phyloP scores from a whole-genome alignment of 2,888 invertebrate genomes.

The Tachystola acroxantha region DNA sequence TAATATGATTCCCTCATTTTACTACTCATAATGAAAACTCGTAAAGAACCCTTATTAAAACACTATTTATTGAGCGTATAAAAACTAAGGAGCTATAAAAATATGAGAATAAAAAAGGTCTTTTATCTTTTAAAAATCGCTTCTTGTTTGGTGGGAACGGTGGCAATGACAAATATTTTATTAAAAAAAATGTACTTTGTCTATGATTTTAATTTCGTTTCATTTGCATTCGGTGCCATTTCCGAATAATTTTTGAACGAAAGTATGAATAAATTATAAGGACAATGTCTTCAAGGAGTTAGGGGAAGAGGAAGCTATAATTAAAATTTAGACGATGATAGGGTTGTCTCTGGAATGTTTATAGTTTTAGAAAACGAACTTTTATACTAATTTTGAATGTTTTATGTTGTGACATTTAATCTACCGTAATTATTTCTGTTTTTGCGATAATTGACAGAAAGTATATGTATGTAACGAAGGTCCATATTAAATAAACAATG shows the following conservation, averaged over 20 bases:
- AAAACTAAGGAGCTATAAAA: background rate
- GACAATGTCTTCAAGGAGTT: conserved; percentile 62
- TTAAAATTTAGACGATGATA: conserved; percentile 49
- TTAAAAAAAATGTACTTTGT: conserved; percentile 14
- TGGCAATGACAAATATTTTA: conserved; percentile 14
- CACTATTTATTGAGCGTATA: background rate
- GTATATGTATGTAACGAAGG: too few species aligned
- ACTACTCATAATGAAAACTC: background rate
- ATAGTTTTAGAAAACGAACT: too few species aligned
- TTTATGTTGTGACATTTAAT: too few species aligned
- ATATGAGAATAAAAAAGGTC: background rate
- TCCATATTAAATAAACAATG: too few species aligned
- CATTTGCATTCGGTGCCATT: conserved; percentile 56
- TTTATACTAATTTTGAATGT: too few species aligned
- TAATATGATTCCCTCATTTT: background rate
- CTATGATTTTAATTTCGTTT: conserved; percentile 16
- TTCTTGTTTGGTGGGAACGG: conserved; percentile 16
- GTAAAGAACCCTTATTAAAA: background rate
- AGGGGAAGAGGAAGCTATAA: conserved; percentile 59
- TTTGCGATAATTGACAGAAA: too few species aligned
- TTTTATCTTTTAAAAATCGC: conserved; percentile 5
- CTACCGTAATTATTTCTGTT: too few species aligned
- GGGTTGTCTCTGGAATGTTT: too few species aligned
- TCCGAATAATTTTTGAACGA: conserved; percentile 55
- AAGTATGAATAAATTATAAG: conserved; percentile 67